These are phyloP conservation scores for Falco berigora DNA, from an alignment of 2,797 vertebrate species.

Conservation along the genomic window DNA sequence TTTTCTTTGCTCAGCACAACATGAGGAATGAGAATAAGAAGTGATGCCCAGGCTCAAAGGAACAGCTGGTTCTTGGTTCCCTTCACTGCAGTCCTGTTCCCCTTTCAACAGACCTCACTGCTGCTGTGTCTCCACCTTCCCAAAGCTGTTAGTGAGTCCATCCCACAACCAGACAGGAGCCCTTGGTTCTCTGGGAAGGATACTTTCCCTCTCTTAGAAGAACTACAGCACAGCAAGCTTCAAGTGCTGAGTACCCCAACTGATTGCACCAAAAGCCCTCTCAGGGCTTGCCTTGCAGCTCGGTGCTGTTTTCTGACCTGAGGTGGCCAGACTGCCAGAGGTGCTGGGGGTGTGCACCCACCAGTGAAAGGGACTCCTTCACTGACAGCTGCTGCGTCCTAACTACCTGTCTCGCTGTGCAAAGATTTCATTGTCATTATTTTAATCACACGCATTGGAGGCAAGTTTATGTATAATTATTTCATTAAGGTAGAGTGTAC, in stretches of 20 bases:
- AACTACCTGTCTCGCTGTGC: background rate
- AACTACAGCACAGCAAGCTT: background rate
- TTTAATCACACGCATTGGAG: background rate
- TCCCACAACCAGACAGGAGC: background rate
- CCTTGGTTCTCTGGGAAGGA: background rate
- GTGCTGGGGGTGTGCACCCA: background rate
- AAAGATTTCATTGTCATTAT: background rate
- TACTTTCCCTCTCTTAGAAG: background rate
- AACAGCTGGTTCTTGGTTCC: background rate
- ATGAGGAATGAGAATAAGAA: background rate
- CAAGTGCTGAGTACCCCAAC: background rate
- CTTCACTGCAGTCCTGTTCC: background rate
- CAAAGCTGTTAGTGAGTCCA: background rate
- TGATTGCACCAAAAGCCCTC: background rate
- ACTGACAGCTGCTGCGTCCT: background rate
- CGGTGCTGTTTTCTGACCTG: background rate
- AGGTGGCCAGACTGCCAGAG: background rate
- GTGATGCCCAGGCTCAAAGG: background rate
- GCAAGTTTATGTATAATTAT: background rate
- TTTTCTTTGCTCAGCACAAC: accelerated
- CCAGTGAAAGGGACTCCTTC: background rate
- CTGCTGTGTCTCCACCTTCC: background rate
- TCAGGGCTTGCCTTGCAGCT: background rate
- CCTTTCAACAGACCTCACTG: background rate
- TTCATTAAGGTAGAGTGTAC: background rate